Base-by-base conservation (phyloP, 2,797 vertebrate genomes). In the Danio jaintianensis region DNA sequence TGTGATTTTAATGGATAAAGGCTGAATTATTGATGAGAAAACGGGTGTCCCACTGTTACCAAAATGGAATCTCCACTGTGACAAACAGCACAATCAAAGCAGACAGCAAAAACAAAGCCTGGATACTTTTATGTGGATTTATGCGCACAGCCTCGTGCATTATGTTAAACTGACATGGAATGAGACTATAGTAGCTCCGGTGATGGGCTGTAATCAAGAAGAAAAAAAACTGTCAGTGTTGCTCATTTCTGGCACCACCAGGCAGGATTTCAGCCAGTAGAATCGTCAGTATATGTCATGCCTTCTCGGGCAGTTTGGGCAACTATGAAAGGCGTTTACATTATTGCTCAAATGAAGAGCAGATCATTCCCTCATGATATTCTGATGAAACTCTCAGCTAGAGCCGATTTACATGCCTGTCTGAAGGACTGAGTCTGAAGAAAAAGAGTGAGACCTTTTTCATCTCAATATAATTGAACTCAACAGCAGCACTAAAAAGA, bases 341-440 rank as follows among this genome's bases (percentile, higher is more conserved):
- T 79, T 71, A 79, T 53, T 79, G 67, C 38, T 63, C 12, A 79
- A 79, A 79, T 71, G 47, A 79, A 71, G 56, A 79, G 47, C 77
- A 62, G 67, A 62, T 70, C 58, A 1, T 29, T 61, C 36, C 38
- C 67, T 62, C 47, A 52, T 38, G 9, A 79, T 71, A 71, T 71
- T 79, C 67, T 70, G 77, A 79, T 79, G 67, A 71, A 82, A 77
- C 58, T 40, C 66, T 3, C 66, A 48, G 50, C 63, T 77, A 20
- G 66, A 71, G 56, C 20, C 13, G 22, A 71, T 64, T 77, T 64
- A 63, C 11, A 64, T 70, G 64, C 74, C 36, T 62, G 48, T 63
- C 68, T 59, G 12, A 43, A 64, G 22, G 40, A 77, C 16, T 20
- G 45, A 77, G 48, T 78, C 11, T 50, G 45, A 64, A 62, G n/a